Base-by-base conservation (phyloP, 1,140 invertebrate species). In the Trichonephila inaurata region DNA sequence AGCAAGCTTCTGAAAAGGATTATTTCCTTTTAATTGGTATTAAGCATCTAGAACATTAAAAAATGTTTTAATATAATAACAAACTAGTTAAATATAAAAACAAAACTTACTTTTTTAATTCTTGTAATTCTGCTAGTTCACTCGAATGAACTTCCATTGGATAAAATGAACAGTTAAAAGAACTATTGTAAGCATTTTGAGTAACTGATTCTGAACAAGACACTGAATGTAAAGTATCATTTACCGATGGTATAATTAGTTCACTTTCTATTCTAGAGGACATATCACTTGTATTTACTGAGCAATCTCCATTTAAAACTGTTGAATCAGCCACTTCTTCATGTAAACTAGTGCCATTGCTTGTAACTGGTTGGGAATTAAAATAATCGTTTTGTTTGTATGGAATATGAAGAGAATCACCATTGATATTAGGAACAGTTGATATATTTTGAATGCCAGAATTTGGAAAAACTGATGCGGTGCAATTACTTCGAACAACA, bases 91-190 rank as follows among this genome's bases (percentile, higher is more conserved):
- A 64, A 19, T 18, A 18, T 28, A 77, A 77, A 33, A 88, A 24
- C 44, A 18, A 24, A 51, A 95, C 93, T 93, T 93, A 95, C 95
- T 94, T 95, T 28, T 95, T 94, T 83, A 95, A 95, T 62, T 95
- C 95, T 90, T 95, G 94, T 10, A 95, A 51, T 89, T 95, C 95
- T 18, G 94, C 89, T 40, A 94, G 86, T 66, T 95, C 95, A 64
- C 94, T 94, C 82, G 93, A 83, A 24, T 91, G 94, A 60, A 93
- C 77, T 14, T 95, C 94, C 86, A 94, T 94, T 33, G 94, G 94
- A 91, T 95, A 94, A 58, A 95, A 85, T 40, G 94, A 85, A 87
- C 94, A 93, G 64, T 94, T 91, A 82, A 89, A 94, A 51, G 94
- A 77, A 40, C 83, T 85, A 24, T 81, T 88, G 24, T 88, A 88